Base-by-base conservation (phyloP, 2,113 vertebrate genomes). In the Baryphthengus martii region DNA sequence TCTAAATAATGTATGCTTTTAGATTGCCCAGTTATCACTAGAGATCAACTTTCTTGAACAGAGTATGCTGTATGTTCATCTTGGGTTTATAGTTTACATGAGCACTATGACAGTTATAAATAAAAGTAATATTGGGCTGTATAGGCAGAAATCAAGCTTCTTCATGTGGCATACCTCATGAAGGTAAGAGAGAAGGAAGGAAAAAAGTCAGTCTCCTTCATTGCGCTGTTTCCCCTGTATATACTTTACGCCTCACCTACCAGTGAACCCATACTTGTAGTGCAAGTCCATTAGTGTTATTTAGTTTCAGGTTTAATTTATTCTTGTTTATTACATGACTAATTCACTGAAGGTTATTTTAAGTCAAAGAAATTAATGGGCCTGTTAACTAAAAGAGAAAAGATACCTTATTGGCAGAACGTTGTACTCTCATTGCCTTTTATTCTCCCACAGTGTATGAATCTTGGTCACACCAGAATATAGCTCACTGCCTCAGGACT, bases 321-420 rank as follows among this genome's bases (percentile, higher is more conserved):
- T 80, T 91, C 87, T 53, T 85, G 66, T 88, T 95, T 93, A 39
- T 91, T 89, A 68, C 13, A 6, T 42, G 26, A 9, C 39, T 90
- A 75, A 82, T 74, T 86, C 56, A 59, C 13, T 85, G 56, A 91
- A 88, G 88, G 85, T 91, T 94, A 88, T 82, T 93, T 52, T 78
- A 88, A 89, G 74, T 50, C 76, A 59, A 74, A 77, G 55, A 89
- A 93, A 44, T 95, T 92, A 91, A 94, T 91, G 84, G 26, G 10
- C 73, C 70, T 87, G 55, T 59, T 89, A 89, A 87, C 33, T 50
- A 19, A 76, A 86, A 80, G 24, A 52, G 71, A 55, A n/a, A 78
- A 45, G 14, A 4, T 53, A 53, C 11, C 47, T 63, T 76, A n/a
- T 35, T 88, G 40, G 18, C 2, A 10, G 73, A 88, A 52, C 23